Evolutionary conservation across 2,888 invertebrate species (phyloP).

Genomic region (Heteropelma amictum): DNA sequence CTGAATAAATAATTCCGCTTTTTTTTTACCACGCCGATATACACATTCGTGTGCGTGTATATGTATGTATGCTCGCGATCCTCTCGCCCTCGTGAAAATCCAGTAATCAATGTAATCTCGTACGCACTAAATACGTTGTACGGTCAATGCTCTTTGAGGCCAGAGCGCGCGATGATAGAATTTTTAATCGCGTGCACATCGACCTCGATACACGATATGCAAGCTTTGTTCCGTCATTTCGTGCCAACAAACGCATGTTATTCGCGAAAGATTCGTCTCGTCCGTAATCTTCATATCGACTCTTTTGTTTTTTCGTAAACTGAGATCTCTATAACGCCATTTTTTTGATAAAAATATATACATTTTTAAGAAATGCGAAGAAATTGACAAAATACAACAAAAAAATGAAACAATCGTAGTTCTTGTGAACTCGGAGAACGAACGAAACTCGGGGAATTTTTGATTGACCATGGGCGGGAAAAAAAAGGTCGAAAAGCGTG

Average conservation of each 20-base stretch:
- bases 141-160: conserved; percentile 59
- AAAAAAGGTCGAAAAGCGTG: too few relatives aligned
- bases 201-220: conserved; percentile 62
- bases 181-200: conserved; percentile 56
- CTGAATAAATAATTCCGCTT: too few relatives aligned
- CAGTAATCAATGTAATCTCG: conserved; percentile 58
- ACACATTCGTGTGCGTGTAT: conserved; percentile 56
- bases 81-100: conserved; percentile 26
- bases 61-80: conserved; percentile 51
- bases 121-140: conserved; percentile 65
- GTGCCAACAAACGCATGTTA: conserved; percentile 1
- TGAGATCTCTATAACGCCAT: conserved; percentile 71
- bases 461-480: too few relatives aligned
- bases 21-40: too few relatives aligned
- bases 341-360: conserved; percentile 65
- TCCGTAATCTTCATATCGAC: conserved; percentile 31
- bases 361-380: conserved; percentile 37
- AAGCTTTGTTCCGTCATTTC: conserved; percentile 18
- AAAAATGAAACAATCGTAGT: conserved; percentile 33
- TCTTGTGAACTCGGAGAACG: conserved; percentile 38
- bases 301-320: conserved; percentile 60
- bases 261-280: conserved; percentile 39
- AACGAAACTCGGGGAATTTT: conserved; percentile 28
- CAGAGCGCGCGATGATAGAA: conserved; percentile 61
- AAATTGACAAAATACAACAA: conserved; percentile 12